These are phyloP conservation scores for Cydia amplana DNA, from an alignment of 1,140 invertebrate genomes.

Conservation along the genomic window DNA sequence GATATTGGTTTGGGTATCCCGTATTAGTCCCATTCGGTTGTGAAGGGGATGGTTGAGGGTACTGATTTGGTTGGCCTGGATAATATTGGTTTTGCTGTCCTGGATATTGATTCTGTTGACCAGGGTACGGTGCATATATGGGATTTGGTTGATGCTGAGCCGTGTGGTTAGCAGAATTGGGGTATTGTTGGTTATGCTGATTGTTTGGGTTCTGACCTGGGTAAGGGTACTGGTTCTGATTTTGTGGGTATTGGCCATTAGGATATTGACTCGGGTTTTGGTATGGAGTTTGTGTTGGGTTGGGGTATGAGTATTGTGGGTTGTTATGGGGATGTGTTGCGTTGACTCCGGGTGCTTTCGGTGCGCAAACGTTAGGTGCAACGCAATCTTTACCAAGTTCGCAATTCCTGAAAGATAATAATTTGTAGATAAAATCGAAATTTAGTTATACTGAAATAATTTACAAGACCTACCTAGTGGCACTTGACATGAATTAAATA, in stretches of 20 bases:
- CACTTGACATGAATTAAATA: too few species aligned
- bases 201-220: slow-evolving; percentile 31
- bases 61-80: slow-evolving; percentile 12
- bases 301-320: not conserved
- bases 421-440: not conserved
- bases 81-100: slow-evolving; percentile 31
- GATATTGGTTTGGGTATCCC: slow-evolving; percentile 20
- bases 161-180: not conserved
- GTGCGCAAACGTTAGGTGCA: slow-evolving; percentile 79
- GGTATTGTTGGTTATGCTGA: slow-evolving; percentile 11
- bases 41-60: not conserved
- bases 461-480: not conserved
- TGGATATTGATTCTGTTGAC: slow-evolving; percentile 33
- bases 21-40: not conserved
- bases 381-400: slow-evolving; percentile 76
- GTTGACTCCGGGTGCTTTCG: slow-evolving; percentile 24
- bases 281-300: slow-evolving; percentile 10
- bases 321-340: not conserved
- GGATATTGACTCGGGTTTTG: slow-evolving; percentile 13
- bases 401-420: slow-evolving; percentile 68
- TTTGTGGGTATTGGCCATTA: slow-evolving; percentile 36
- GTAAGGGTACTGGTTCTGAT: slow-evolving; percentile 30
- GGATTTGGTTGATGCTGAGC: slow-evolving; percentile 3
- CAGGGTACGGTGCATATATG: slow-evolving; percentile 7
- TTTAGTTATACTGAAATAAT: not conserved